Percentiles rank a stretch among this genome's conserved stretches.
These are phyloP conservation scores for Podargus strigoides DNA, from an alignment of 2,797 vertebrate species.

Conservation along the genomic window DNA sequence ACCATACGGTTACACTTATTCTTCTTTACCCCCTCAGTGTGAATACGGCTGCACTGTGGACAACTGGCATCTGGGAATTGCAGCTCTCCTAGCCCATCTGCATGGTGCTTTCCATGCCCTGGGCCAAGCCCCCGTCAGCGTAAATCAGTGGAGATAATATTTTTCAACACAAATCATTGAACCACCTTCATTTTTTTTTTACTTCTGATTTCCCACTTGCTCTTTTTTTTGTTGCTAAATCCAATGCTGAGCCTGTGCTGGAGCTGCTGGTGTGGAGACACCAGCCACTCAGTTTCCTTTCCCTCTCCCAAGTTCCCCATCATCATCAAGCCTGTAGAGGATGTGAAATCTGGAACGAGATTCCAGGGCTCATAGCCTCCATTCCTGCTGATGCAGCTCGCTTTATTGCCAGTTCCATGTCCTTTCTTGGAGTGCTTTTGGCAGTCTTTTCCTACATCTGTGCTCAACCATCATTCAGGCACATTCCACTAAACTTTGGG, in stretches of 20 bases:
- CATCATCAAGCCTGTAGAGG: not conserved
- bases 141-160: not conserved
- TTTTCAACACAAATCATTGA: not conserved
- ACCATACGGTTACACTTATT: rapidly evolving
- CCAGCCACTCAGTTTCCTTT: not conserved
- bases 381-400: not conserved
- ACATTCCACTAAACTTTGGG: constrained; percentile 4
- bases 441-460: constrained; percentile 33
- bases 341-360: not conserved
- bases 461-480: constrained; percentile 1
- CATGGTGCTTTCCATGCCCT: not conserved
- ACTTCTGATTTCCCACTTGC: not conserved
- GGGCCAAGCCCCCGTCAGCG: not conserved
- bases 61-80: not conserved
- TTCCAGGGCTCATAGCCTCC: not conserved
- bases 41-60: not conserved
- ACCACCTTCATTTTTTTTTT: not conserved
- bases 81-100: not conserved
- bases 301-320: not conserved
- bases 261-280: not conserved
- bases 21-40: not conserved
- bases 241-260: not conserved
- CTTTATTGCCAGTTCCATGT: constrained; percentile 1
- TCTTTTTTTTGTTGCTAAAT: not conserved
- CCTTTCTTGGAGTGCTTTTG: constrained; percentile 51